Percentiles rank a stretch among this genome's conserved stretches.
Evolutionary conservation across 2,888 invertebrate species (phyloP).

Genomic region (Sclerodermus sp.): DNA sequence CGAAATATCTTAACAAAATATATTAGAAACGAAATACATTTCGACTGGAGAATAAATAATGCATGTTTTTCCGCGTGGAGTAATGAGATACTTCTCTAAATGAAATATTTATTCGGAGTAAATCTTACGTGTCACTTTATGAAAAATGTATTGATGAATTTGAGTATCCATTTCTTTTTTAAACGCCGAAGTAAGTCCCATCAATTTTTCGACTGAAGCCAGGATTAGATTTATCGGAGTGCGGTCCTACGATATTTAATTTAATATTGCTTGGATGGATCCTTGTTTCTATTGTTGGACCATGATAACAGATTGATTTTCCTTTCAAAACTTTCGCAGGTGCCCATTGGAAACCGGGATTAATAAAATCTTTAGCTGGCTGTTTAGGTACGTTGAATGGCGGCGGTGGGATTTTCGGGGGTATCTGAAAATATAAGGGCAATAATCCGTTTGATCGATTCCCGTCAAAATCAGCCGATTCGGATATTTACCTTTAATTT

Average conservation of each 20-base stretch:
- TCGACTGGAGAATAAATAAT: no score
- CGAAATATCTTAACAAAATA: no score
- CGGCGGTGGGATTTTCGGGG: neutral
- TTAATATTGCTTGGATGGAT: conserved; percentile 74
- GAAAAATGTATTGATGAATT: neutral
- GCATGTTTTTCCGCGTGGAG: no score
- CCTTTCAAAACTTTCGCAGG: conserved; percentile 5
- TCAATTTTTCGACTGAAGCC: conserved; percentile 79
- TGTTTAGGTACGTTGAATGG: neutral
- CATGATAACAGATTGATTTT: conserved; percentile 19
- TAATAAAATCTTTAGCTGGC: neutral
- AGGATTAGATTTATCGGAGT: conserved; percentile 78
- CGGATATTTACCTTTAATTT: conserved; percentile 37
- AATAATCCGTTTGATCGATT: neutral
- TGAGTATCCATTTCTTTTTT: conserved; percentile 13
- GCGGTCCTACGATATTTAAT: conserved; percentile 79
- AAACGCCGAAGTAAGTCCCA: conserved; percentile 56
- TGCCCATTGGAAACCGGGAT: conserved; percentile 1
- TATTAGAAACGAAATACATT: no score
- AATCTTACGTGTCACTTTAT: no score
- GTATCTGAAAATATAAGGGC: conserved; percentile 4
- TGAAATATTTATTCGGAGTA: no score
- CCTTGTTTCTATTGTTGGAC: conserved; percentile 43
- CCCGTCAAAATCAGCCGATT: neutral
- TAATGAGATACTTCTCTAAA: no score